phyloP scores from a whole-genome alignment of 2,888 invertebrate genomes.

The Heliconius ismenius region DNA sequence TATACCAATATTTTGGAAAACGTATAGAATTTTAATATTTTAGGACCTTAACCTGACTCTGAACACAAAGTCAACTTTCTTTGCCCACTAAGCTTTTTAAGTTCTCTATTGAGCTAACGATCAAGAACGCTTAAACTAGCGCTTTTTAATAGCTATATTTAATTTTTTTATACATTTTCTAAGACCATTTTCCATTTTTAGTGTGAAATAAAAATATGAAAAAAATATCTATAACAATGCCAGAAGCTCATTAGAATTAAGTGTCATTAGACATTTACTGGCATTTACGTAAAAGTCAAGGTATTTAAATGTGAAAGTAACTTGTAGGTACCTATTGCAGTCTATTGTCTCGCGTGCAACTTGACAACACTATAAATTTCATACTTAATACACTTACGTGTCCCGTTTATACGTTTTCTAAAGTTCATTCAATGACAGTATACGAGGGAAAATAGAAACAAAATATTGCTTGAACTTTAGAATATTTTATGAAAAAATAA shows the following conservation, averaged over 20 bases:
- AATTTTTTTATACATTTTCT: too few relatives aligned
- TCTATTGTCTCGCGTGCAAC: constrained; percentile 42
- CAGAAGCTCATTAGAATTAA: constrained; percentile 6
- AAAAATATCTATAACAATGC: background rate
- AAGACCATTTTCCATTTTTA: too few relatives aligned
- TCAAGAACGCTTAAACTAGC: too few relatives aligned
- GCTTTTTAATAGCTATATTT: background rate
- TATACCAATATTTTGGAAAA: too few relatives aligned
- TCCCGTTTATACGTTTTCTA: constrained; percentile 40
- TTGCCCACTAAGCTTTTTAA: too few relatives aligned
- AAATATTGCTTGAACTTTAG: background rate
- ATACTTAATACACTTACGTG: constrained; percentile 46
- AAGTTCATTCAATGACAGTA: constrained; percentile 33
- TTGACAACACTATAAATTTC: constrained; percentile 43
- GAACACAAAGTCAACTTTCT: too few relatives aligned
- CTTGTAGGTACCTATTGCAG: constrained; percentile 28
- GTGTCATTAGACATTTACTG: constrained; percentile 19
- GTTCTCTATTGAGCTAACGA: too few relatives aligned
- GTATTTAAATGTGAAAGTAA: constrained; percentile 44
- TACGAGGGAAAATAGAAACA: constrained; percentile 11
- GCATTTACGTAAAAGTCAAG: constrained; percentile 45
- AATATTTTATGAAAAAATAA: background rate
- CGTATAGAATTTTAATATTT: too few relatives aligned
- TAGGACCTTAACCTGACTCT: too few relatives aligned
- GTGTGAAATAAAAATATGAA: background rate